Evolutionary conservation across 2,888 invertebrate genomes (phyloP), one percentile per base, ranked within the genome.

Genomic region (Pantelozetes paolii): DNA sequence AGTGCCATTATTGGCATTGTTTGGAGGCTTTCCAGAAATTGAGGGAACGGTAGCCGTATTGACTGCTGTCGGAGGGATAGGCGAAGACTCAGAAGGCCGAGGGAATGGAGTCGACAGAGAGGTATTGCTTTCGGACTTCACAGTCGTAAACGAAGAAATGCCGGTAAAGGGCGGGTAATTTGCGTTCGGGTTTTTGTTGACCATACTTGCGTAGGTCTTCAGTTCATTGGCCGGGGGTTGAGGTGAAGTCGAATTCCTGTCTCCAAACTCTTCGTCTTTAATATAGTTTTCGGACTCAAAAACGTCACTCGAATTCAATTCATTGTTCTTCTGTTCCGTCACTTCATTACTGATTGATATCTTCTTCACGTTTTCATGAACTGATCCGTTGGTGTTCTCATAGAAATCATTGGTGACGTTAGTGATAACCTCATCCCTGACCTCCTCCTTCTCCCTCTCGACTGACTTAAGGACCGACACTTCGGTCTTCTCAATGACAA

Each of bases 151-250:
- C 1, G 57, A 36, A 9, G 54, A 28, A 20, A 72, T 48, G 3
- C 26, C 30, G 18, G 64, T n/a, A 71, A 67, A 26, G 5, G 74
- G 67, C 23, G 72, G 50, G 18, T 64, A 28, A 59, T 67, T 57
- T 30, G 78, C 72, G n/a, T 75, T 73, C 28, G 76, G 74, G 72
- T 78, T 79, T 69, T 78, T 79, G 73, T 77, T 92, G 80, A 93
- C 87, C 79, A 91, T 86, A 83, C 90, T 92, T 23, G 93, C 92
- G 83, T 91, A 93, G 15, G 93, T 92, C 84, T 92, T 92, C 23
- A 91, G 91, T 83, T 90, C 90, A 80, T 85, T 86, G 54, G 87
- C 82, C n/a, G 79, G 79, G 75, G 77, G 73, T 18, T 32, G 26
- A 15, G 50, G 40, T n/a, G 40, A 32, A 54, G 23, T 54, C 2